Base-by-base conservation (phyloP, 2,113 vertebrate genomes). In the Anolis sagrei region DNA sequence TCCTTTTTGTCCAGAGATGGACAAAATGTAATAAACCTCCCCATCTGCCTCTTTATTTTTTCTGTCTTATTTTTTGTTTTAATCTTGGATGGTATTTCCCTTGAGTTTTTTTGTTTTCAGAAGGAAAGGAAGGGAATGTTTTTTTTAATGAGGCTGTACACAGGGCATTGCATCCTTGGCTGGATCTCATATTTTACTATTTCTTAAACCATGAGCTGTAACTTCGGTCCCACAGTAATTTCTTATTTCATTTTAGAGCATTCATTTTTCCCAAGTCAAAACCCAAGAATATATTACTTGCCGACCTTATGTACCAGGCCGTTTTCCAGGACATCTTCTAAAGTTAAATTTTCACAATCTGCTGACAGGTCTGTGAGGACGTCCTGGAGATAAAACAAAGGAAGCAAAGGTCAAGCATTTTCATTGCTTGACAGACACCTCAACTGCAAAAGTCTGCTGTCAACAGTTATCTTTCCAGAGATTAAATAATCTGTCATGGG, bases 291-390 rank as follows among this genome's bases (percentile, higher is more conserved):
- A 1, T 54, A 10, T n/a, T 39, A 11, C 39, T 16, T 44, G 68
- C 48, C 8, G 68, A 98, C 99, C 98, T 99, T 99, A 92, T 99
- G 99, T 86, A 98, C 98, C 29, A 97, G 97, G 82, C 97, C 97
- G 48, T 98, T 97, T 85, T 98, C 97, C 0, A 96, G 90, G 75
- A 98, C 97, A 1, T 97, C 97, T 36, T 98, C 98, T 7, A 98
- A 89, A 0, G 97, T 95, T 80, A 99, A 88, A 92, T 96, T 95
- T 88, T 99, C 98, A 2, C 97, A 98, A 14, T 99, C 98, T 0
- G 98, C 98, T 0, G 98, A 99, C 79, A 99, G 96, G 82, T 99
- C 99, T 0, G 99, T 99, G 58, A 99, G 95, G 74, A 97, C 94
- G 36, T 99, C 99, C 99, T 99, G 91, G 6, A 61, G 81, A 86